phyloP scores from a whole-genome alignment of 2,888 invertebrate genomes.

The Euproctis similis region DNA sequence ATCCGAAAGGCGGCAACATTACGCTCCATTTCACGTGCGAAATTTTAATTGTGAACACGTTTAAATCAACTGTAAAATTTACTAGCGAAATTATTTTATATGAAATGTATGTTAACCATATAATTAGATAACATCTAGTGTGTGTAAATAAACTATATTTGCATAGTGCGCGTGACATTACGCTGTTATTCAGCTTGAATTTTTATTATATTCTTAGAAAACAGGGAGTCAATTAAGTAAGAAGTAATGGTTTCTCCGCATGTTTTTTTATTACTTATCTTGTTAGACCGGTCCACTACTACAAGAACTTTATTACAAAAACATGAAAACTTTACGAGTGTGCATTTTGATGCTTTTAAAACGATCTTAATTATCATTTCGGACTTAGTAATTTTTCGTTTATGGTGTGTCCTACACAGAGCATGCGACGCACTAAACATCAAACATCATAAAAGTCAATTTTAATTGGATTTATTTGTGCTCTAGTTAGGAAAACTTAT shows the following conservation, averaged over 20 bases:
- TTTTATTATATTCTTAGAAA: slow-evolving; percentile 36
- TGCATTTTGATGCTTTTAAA: slow-evolving; percentile 47
- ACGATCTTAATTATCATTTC: slow-evolving; percentile 49
- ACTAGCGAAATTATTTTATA: slow-evolving; percentile 69
- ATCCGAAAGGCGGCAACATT: slow-evolving; percentile 38
- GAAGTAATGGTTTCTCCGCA: slow-evolving; percentile 35
- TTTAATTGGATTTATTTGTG: slow-evolving; percentile 58
- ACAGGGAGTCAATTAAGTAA: slow-evolving; percentile 36
- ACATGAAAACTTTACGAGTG: slow-evolving; percentile 27
- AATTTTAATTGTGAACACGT: slow-evolving; percentile 62
- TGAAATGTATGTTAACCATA: slow-evolving; percentile 58
- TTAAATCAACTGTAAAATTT: too few relatives aligned
- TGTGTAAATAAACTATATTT: slow-evolving; percentile 54
- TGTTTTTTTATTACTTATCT: slow-evolving; percentile 39
- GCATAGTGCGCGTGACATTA: slow-evolving; percentile 56
- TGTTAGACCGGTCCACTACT: slow-evolving; percentile 41
- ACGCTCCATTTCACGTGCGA: slow-evolving; percentile 33
- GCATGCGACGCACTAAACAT: slow-evolving; percentile 24
- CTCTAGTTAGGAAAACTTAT: slow-evolving; percentile 47
- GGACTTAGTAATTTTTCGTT: slow-evolving; percentile 50
- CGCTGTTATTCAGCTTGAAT: slow-evolving; percentile 47
- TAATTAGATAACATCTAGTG: slow-evolving; percentile 48
- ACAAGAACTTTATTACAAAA: slow-evolving; percentile 30
- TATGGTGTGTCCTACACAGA: slow-evolving; percentile 48
- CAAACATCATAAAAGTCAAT: slow-evolving; percentile 56